Percentiles rank a stretch among this genome's conserved stretches.
Conservation (phyloP, 2,888 invertebrate species). For the Agrotis puta region DNA sequence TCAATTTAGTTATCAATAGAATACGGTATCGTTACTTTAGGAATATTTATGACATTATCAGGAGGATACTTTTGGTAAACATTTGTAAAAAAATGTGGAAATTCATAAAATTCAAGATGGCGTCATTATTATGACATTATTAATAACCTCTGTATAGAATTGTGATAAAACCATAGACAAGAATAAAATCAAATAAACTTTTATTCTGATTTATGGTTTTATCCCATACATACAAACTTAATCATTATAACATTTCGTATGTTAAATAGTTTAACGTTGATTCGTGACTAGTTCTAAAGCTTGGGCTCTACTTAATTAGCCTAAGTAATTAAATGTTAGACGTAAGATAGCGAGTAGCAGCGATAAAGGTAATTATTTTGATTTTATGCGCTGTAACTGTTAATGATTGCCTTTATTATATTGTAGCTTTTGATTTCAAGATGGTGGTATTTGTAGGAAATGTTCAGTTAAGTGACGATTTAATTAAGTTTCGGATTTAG, state of each 20-base stretch:
- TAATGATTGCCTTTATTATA: constrained; percentile 52
- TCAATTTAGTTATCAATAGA: too few relatives aligned
- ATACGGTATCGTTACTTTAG: too few relatives aligned
- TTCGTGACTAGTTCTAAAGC: constrained; percentile 65
- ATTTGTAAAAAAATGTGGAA: too few relatives aligned
- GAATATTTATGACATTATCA: too few relatives aligned
- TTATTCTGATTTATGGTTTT: too few relatives aligned
- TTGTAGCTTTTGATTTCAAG: constrained; percentile 44
- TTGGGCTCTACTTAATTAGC: constrained; percentile 63
- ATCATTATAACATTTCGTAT: constrained; percentile 25
- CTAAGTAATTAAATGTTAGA: constrained; percentile 65
- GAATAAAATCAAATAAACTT: background rate
- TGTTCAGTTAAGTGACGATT: constrained; percentile 8
- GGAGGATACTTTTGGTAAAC: too few relatives aligned
- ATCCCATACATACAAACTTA: constrained; percentile 14
- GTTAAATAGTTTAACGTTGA: constrained; percentile 39
- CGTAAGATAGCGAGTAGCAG: constrained; percentile 51
- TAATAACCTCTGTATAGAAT: background rate
- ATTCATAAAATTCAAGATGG: too few relatives aligned
- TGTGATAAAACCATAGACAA: constrained; percentile 21
- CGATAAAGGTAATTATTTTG: constrained; percentile 67
- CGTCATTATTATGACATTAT: too few relatives aligned
- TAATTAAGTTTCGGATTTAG: too few relatives aligned
- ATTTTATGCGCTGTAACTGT: constrained; percentile 55
- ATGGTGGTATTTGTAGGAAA: constrained; percentile 25